These are phyloP conservation scores for Poecilia velifera DNA, from an alignment of 2,797 vertebrate genomes.

Conservation along the genomic window DNA sequence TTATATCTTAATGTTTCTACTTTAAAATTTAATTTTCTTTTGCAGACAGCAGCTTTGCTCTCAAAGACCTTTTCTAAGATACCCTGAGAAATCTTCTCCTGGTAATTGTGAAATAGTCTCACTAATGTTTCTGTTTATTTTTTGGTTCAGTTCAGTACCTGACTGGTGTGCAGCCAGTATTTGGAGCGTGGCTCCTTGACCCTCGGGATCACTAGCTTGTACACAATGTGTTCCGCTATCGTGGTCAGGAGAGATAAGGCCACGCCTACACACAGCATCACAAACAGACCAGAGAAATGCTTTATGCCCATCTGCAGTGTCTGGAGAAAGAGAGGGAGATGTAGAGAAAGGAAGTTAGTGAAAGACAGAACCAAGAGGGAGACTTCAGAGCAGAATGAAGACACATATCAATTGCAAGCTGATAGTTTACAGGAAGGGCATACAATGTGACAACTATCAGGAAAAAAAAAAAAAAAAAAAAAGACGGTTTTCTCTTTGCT, in stretches of 20 bases:
- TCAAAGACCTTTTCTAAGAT: neutral
- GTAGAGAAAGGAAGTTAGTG: neutral
- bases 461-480: neutral
- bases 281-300: slow-evolving; percentile 97
- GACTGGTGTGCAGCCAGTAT: slow-evolving; percentile 99
- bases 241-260: slow-evolving; percentile 94
- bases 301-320: slow-evolving; percentile 98
- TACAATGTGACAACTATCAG: neutral
- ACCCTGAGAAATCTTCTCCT: neutral
- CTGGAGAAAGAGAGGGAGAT: slow-evolving; percentile 66
- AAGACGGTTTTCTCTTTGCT: neutral
- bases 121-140: neutral
- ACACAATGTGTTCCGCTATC: slow-evolving; percentile 91
- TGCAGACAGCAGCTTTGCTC: neutral
- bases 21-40: neutral
- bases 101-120: neutral
- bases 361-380: neutral
- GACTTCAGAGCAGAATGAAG: neutral
- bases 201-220: slow-evolving; percentile 91
- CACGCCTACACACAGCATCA: slow-evolving; percentile 94
- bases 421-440: neutral
- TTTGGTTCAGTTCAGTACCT: slow-evolving; percentile 77
- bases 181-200: slow-evolving; percentile 92
- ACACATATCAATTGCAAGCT: neutral
- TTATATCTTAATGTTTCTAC: neutral